phyloP scores from a whole-genome alignment of 2,113 vertebrate species.

The Mixornis gularis region DNA sequence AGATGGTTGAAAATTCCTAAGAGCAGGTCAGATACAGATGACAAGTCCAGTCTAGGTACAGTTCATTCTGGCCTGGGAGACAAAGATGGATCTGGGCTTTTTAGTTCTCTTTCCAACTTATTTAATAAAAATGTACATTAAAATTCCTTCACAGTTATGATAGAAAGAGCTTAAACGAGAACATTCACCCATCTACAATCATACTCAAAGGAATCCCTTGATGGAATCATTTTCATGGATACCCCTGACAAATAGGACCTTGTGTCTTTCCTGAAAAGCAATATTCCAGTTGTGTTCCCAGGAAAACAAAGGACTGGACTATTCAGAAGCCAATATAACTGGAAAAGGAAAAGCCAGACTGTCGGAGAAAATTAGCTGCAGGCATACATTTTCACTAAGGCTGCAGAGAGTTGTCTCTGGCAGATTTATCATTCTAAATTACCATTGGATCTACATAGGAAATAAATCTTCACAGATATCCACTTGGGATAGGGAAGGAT shows the following conservation, averaged over 20 bases:
- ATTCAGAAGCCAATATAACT: background rate
- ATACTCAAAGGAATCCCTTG: background rate
- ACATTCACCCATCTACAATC: background rate
- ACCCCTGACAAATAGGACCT: background rate
- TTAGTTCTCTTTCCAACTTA: background rate
- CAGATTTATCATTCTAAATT: constrained; percentile 38
- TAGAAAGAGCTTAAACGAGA: background rate
- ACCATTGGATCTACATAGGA: background rate
- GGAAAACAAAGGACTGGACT: background rate
- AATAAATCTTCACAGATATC: constrained; percentile 30
- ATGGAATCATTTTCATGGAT: background rate
- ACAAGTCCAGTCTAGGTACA: background rate
- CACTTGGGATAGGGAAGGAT: background rate
- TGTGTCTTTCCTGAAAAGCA: background rate
- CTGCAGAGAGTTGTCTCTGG: background rate
- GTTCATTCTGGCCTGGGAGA: background rate
- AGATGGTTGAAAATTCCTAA: background rate
- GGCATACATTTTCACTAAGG: constrained; percentile 12
- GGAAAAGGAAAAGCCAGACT: constrained; percentile 7
- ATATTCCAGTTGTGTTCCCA: background rate
- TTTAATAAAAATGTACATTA: background rate
- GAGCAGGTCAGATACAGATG: background rate
- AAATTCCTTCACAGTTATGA: background rate
- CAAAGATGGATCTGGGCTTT: background rate
- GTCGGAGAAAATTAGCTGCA: constrained; percentile 32